These are phyloP conservation scores for Mayetiola destructor DNA, from an alignment of 2,888 invertebrate species.

Conservation along the genomic window DNA sequence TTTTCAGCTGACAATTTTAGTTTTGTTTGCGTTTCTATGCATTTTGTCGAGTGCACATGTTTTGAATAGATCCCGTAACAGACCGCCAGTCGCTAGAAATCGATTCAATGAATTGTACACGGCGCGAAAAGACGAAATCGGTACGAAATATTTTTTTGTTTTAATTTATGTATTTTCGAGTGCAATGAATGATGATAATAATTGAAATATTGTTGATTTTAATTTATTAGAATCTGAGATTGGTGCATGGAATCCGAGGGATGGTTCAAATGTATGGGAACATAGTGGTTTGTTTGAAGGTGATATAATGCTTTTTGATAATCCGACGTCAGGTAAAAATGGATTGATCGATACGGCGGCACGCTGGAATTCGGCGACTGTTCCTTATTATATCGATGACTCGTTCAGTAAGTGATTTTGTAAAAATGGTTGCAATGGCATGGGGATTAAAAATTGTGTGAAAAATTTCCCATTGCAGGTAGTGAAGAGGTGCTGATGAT, in stretches of 20 bases:
- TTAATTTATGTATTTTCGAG: not conserved
- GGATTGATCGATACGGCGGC: conserved; percentile 35
- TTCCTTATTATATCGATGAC: conserved; percentile 40
- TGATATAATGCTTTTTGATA: conserved; percentile 41
- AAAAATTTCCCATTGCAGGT: conserved; percentile 14
- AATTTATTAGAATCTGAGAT: conserved; percentile 25
- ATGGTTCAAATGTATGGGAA: conserved; percentile 41
- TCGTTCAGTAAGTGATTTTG: conserved; percentile 37
- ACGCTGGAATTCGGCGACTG: conserved; percentile 40
- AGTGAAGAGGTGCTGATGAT: conserved; percentile 38
- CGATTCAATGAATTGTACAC: conserved; percentile 28
- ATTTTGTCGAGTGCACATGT: not conserved
- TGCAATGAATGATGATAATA: not conserved
- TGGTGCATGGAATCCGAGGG: conserved; percentile 35
- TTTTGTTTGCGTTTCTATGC: not conserved
- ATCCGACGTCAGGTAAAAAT: conserved; percentile 28
- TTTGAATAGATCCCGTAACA: conserved; percentile 5
- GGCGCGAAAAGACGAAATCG: conserved; percentile 16
- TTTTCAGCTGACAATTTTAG: too few species aligned
- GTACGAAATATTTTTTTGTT: not conserved
- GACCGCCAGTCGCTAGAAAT: conserved; percentile 27
- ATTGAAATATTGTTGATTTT: not conserved
- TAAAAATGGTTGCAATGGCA: conserved; percentile 9
- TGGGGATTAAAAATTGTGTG: too few species aligned
- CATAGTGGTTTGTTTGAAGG: conserved; percentile 44